Conservation (phyloP, 2,797 vertebrate genomes). For the Distichodus sexfasciatus region DNA sequence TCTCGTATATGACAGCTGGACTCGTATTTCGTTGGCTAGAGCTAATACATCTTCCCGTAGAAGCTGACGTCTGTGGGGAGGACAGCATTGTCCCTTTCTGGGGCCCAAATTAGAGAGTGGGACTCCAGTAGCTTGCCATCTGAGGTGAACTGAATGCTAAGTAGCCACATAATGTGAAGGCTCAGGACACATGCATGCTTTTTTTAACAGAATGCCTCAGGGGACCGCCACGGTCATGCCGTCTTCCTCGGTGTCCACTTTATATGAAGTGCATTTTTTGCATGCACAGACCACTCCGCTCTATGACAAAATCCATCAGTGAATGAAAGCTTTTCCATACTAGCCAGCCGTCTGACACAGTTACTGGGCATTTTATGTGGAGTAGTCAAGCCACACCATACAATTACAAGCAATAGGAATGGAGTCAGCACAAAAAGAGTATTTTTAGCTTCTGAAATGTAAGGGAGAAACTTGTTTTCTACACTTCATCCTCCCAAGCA, state of each 20-base stretch:
- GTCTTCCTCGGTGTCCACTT: constrained; percentile 3
- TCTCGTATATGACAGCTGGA: neutral
- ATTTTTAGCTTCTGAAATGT: constrained; percentile 12
- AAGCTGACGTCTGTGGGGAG: neutral
- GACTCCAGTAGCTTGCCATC: neutral
- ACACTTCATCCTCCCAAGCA: neutral
- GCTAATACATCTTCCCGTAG: neutral
- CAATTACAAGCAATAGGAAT: neutral
- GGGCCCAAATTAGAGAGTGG: constrained; percentile 35
- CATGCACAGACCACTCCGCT: constrained; percentile 1
- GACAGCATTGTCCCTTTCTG: constrained; percentile 24
- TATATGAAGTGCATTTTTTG: constrained; percentile 18
- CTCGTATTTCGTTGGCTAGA: neutral
- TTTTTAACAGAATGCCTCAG: constrained; percentile 30
- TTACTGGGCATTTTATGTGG: neutral
- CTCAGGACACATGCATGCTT: constrained; percentile 6
- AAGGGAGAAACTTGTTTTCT: neutral
- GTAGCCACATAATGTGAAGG: constrained; percentile 26
- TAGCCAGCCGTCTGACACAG: neutral
- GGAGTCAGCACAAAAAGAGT: neutral
- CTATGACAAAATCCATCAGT: constrained; percentile 2
- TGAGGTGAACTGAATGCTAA: constrained; percentile 51
- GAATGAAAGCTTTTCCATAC: neutral
- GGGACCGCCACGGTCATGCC: constrained; percentile 5
- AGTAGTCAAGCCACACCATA: neutral